Base-by-base conservation (phyloP, 2,797 vertebrate species). In the Lutjanus campechanus region DNA sequence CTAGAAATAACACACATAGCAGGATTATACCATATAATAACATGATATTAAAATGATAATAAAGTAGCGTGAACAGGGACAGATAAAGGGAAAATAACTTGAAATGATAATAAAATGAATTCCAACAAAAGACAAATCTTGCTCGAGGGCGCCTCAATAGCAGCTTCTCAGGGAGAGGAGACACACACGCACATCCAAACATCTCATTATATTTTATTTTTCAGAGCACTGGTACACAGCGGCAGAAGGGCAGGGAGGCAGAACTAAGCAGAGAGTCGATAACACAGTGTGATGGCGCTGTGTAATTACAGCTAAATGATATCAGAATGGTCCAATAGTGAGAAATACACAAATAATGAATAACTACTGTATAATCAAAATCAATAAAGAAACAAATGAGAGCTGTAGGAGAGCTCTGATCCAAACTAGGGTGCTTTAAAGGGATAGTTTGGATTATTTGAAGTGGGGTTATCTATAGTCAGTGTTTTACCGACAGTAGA, bases 131-230 rank as follows among this genome's bases (percentile, higher is more conserved):
- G 56, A 60, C 49, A 62, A 47, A 67, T 83, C 62, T 84, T 69
- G 70, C 84, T 79, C 1, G 4, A 81, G 81, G 78, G 70, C 11
- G 1, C 73, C 61, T 82, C 78, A 75, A 10, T 67, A 8, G 40
- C 60, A 54, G 54, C 43, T 58, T 67, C 15, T 67, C 12, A 68
- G 17, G 71, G 49, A 64, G 25, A 58, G 9, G 13, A 79, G 29
- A 65, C 64, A 62, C n/a, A 63, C 12, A 71, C 29, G 41, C 66
- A 69, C 56, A 79, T 67, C 74, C 40, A 72, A 67, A 84, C 55
- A 68, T 84, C 62, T 89, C 65, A 86, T 84, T 88, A 81, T 62
- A 58, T 76, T 81, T 72, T 44, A 73, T 66, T 76, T 81, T 72
- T 55, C 41, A 19, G 46, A 54, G 63, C 70, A 50, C 59, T 43